These are phyloP conservation scores for Embiotoca jacksoni DNA, from an alignment of 2,113 vertebrate genomes.

Conservation along the genomic window DNA sequence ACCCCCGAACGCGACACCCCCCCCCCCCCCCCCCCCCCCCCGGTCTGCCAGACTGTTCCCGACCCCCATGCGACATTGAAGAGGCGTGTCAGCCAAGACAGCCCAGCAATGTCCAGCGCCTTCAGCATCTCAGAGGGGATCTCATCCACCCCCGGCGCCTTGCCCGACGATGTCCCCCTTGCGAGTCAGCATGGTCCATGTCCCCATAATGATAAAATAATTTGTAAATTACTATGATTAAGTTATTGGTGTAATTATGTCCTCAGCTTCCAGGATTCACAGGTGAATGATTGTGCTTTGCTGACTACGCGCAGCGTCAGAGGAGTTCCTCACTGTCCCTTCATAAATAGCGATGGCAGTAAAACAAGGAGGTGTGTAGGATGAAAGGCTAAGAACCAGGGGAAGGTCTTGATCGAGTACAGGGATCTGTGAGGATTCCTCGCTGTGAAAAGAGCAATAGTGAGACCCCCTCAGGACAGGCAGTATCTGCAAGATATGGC, in stretches of 20 bases:
- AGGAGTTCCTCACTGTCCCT: not conserved
- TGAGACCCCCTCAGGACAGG: not conserved
- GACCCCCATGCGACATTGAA: too few relatives aligned
- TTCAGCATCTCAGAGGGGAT: too few relatives aligned
- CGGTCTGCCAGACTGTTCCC: too few relatives aligned
- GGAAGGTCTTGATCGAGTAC: not conserved
- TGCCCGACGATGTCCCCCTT: too few relatives aligned
- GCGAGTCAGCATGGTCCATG: too few relatives aligned
- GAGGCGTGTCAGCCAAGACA: too few relatives aligned
- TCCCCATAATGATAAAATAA: not conserved
- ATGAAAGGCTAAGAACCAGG: not conserved
- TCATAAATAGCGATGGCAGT: constrained; percentile 17
- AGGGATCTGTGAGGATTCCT: not conserved
- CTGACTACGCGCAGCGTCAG: not conserved
- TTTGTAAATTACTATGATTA: constrained; percentile 22
- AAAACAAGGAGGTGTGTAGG: constrained; percentile 7
- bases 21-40: too few relatives aligned
- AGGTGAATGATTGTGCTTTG: constrained; percentile 21
- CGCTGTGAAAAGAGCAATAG: not conserved
- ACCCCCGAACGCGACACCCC: too few relatives aligned
- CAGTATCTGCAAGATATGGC: not conserved
- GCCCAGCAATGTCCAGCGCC: too few relatives aligned
- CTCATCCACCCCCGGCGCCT: too few relatives aligned
- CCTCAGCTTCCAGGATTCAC: not conserved
- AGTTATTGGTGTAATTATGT: constrained; percentile 15